Evolutionary conservation across 2,797 vertebrate species (phyloP).

Genomic region (Danio jaintianensis): DNA sequence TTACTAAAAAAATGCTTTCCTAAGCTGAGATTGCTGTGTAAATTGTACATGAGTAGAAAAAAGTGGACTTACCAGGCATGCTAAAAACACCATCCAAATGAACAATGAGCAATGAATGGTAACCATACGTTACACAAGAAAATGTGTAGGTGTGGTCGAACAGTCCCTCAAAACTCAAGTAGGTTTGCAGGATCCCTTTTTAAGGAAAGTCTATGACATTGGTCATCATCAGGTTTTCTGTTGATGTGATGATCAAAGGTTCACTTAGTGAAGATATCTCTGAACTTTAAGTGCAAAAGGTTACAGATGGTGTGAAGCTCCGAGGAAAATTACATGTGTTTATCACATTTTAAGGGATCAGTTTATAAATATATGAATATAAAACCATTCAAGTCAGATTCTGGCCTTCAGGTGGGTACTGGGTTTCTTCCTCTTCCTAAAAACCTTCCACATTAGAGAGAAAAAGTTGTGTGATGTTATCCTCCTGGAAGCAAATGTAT

Average conservation of each 20-base stretch:
- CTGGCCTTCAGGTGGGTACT: background rate
- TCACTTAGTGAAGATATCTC: background rate
- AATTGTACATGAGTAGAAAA: background rate
- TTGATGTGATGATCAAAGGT: background rate
- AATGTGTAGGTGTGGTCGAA: slow-evolving; percentile 5
- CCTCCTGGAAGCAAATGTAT: background rate
- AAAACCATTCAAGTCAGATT: slow-evolving; percentile 6
- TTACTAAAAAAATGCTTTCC: background rate
- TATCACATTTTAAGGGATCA: background rate
- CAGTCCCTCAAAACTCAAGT: slow-evolving; percentile 34
- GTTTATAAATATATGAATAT: background rate
- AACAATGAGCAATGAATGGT: slow-evolving; percentile 26
- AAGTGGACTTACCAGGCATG: background rate
- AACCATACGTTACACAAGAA: slow-evolving; percentile 38
- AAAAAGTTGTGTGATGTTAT: background rate
- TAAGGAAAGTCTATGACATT: background rate
- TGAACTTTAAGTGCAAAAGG: slow-evolving; percentile 11
- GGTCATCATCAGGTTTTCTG: background rate
- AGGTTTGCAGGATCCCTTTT: slow-evolving; percentile 33
- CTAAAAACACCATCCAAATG: slow-evolving; percentile 23
- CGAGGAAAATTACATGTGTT: too few species aligned
- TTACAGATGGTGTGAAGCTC: slow-evolving; percentile 14
- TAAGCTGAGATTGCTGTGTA: background rate
- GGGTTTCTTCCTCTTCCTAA: background rate
- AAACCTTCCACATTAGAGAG: background rate